phyloP scores from a whole-genome alignment of 2,888 invertebrate species.

The Ctena decussata region DNA sequence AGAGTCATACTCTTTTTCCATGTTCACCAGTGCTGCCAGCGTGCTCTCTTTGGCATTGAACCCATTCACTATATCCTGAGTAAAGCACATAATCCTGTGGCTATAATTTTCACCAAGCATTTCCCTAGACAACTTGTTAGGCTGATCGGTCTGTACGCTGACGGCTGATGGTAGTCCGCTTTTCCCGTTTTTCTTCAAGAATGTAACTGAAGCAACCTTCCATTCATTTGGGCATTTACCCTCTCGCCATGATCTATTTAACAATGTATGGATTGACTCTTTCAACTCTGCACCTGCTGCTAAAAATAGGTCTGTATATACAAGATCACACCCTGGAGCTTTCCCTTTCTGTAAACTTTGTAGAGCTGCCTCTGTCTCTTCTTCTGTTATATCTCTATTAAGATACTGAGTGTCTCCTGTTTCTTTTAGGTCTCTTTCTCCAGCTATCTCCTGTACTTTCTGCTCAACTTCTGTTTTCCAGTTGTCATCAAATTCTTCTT shows the following conservation, averaged over 20 bases:
- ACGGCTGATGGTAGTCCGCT: conserved; percentile 14
- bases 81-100: conserved; percentile 1
- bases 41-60: conserved; percentile 20
- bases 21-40: conserved; percentile 20
- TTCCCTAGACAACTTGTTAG: conserved; percentile 34
- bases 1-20: conserved; percentile 43
- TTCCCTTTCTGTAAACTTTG: background rate
- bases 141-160: conserved; percentile 36
- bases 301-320: background rate
- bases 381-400: background rate
- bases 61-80: conserved; percentile 24
- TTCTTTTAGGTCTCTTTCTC: no score
- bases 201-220: conserved; percentile 25
- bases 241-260: conserved; percentile 6
- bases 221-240: conserved; percentile 13
- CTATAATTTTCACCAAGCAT: conserved; percentile 28
- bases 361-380: background rate
- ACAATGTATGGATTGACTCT: background rate
- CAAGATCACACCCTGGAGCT: background rate
- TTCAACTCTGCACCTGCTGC: background rate
- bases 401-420: no score
- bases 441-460: no score
- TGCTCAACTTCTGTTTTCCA: background rate
- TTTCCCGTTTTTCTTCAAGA: conserved; percentile 33
- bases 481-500: background rate